Conservation (phyloP, 2,888 invertebrate genomes). For the Calameuta filiformis region DNA sequence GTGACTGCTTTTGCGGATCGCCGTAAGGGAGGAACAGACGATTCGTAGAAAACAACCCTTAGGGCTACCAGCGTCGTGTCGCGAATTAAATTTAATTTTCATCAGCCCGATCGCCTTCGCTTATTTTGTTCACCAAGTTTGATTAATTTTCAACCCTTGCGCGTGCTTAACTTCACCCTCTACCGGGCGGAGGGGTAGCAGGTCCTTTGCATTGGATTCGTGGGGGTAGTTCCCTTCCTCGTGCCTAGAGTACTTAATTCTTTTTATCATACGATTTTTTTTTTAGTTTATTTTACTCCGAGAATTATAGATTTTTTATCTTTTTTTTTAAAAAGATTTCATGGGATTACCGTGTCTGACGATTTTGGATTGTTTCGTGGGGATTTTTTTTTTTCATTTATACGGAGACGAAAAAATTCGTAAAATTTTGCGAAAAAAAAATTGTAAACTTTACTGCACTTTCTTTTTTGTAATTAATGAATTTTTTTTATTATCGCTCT, state of each 20-base stretch:
- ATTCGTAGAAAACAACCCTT: neutral
- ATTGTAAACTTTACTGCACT: neutral
- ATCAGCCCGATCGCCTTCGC: neutral
- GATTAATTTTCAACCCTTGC: neutral
- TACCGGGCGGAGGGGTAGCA: rapidly evolving
- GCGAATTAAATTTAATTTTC: neutral
- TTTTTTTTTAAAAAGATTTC: neutral
- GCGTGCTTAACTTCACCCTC: neutral
- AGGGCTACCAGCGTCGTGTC: neutral
- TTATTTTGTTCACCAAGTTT: neutral
- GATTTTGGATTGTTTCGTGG: too few species aligned
- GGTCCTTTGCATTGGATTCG: neutral
- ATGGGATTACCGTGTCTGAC: neutral
- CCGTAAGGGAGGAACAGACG: too few species aligned
- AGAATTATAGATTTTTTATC: neutral
- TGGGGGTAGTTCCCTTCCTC: neutral
- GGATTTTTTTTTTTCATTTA: neutral
- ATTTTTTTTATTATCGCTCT: neutral
- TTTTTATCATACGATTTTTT: neutral
- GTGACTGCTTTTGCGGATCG: neutral
- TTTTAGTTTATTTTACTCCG: neutral
- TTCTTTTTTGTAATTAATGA: neutral
- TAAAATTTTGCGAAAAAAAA: neutral
- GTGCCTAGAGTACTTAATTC: neutral
- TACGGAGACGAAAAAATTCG: neutral